Evolutionary conservation across 2,888 invertebrate species (phyloP).

Genomic region (Hydropsyche betteni): DNA sequence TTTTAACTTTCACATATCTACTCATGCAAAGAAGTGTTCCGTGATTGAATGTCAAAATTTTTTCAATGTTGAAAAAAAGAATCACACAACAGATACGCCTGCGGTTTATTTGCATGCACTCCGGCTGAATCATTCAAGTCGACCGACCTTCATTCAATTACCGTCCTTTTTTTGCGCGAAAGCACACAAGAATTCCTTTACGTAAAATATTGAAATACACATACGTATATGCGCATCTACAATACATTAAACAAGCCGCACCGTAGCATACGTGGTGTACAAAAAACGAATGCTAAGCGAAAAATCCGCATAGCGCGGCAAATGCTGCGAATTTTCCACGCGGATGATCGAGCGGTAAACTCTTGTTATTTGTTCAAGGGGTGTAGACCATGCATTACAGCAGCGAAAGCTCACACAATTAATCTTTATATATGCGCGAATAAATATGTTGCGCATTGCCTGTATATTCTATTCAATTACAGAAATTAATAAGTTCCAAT

Average conservation of each 20-base stretch:
- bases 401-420: not conserved
- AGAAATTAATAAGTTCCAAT: too few relatives aligned
- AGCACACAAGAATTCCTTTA: too few relatives aligned
- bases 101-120: slow-evolving; percentile 21
- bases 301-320: slow-evolving; percentile 19
- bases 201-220: too few relatives aligned
- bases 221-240: too few relatives aligned
- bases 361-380: slow-evolving; percentile 8
- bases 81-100: not conserved
- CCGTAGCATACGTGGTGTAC: slow-evolving; percentile 32
- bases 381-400: not conserved
- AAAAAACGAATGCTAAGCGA: slow-evolving; percentile 14
- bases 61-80: not conserved
- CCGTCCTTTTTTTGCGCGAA: not conserved
- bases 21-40: slow-evolving; percentile 9
- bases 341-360: slow-evolving; percentile 1
- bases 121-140: slow-evolving; percentile 15
- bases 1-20: slow-evolving; percentile 15
- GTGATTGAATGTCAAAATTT: slow-evolving; percentile 18
- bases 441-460: not conserved
- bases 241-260: not conserved
- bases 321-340: slow-evolving; percentile 29
- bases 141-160: slow-evolving; percentile 16
- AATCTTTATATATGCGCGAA: not conserved
- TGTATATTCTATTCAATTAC: too few relatives aligned